These are phyloP conservation scores for Mobula birostris DNA, from an alignment of 2,113 vertebrate species.

Conservation along the genomic window DNA sequence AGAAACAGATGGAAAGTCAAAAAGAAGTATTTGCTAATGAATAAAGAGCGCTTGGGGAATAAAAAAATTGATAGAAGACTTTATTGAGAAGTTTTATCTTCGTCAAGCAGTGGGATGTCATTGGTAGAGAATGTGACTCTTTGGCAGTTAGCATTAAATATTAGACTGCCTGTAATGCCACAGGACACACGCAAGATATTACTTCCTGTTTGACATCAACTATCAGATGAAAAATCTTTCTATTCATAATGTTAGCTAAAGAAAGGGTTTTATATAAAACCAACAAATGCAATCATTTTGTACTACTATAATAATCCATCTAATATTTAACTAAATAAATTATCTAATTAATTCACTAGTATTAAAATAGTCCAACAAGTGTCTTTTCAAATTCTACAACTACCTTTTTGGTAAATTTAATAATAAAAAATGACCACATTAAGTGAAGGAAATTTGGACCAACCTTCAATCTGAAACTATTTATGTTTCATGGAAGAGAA, in stretches of 20 bases:
- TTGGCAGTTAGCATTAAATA: conserved; percentile 5
- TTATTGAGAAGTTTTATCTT: conserved; percentile 1
- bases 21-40: background rate
- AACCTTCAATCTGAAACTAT: background rate
- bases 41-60: conserved; percentile 1
- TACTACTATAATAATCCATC: background rate
- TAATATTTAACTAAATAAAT: too few species aligned
- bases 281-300: background rate
- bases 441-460: background rate
- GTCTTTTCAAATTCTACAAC: background rate
- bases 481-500: too few species aligned
- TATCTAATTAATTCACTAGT: background rate
- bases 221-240: background rate
- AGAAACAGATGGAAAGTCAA: conserved; percentile 19
- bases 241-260: background rate
- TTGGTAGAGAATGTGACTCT: background rate
- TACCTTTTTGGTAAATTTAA: background rate
- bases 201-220: background rate
- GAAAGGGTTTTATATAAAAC: background rate
- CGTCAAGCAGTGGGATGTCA: background rate
- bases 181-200: background rate
- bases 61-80: background rate
- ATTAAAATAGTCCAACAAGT: background rate
- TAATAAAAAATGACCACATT: background rate
- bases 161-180: background rate